Percentiles rank a stretch among this genome's conserved stretches.
These are phyloP conservation scores for Spisula solida DNA, from an alignment of 2,888 invertebrate genomes.

Conservation along the genomic window DNA sequence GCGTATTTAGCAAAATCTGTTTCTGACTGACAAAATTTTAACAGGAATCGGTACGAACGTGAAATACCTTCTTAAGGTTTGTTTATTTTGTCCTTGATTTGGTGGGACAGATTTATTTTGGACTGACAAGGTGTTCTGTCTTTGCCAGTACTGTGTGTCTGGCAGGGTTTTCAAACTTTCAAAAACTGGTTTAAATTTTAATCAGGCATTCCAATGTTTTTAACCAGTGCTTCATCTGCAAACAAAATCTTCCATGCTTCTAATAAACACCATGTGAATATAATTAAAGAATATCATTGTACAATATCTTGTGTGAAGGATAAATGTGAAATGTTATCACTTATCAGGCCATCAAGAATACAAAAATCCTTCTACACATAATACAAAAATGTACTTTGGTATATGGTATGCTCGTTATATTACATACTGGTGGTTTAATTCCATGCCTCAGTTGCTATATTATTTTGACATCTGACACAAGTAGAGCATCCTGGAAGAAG, in stretches of 20 bases:
- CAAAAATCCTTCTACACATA: neutral
- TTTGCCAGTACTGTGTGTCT: too few species aligned
- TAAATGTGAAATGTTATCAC: neutral
- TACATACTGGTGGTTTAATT: neutral
- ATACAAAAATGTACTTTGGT: too few species aligned
- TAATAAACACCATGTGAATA: neutral
- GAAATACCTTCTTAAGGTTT: too few species aligned
- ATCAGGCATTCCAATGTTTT: neutral
- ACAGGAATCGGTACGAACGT: too few species aligned
- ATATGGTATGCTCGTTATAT: slow-evolving; percentile 4
- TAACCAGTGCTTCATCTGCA: neutral
- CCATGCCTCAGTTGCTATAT: neutral
- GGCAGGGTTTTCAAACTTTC: too few species aligned
- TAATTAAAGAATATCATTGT: neutral
- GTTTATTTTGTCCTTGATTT: too few species aligned
- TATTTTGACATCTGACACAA: neutral
- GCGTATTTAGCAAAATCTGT: too few species aligned
- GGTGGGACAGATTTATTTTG: too few species aligned
- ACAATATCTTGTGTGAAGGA: neutral
- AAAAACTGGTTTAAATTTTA: neutral
- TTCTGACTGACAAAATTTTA: too few species aligned
- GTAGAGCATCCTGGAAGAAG: neutral
- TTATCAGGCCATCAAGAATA: neutral
- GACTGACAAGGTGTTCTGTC: too few species aligned
- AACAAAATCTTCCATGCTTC: neutral